Conservation (phyloP, 2,888 invertebrate genomes). For the Spisula solida region DNA sequence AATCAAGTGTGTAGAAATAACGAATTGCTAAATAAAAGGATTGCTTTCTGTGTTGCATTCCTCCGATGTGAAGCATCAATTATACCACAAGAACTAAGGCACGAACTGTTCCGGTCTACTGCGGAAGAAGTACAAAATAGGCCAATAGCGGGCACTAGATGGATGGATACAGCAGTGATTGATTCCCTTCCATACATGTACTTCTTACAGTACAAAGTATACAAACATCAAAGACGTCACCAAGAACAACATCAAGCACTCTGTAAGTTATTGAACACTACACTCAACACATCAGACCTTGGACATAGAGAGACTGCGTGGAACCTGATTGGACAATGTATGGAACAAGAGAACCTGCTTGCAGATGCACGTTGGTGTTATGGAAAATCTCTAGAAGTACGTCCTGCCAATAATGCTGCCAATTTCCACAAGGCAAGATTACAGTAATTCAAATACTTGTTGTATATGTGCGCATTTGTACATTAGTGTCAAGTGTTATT, state of each 20-base stretch:
- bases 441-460: neutral
- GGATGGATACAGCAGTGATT: neutral
- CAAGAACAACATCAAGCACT: neutral
- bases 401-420: slow-evolving; percentile 26
- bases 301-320: slow-evolving; percentile 15
- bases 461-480: too few relatives aligned
- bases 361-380: neutral
- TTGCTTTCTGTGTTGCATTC: neutral
- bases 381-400: slow-evolving; percentile 15
- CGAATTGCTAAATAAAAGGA: neutral
- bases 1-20: neutral
- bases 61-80: neutral
- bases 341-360: slow-evolving; percentile 14
- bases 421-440: slow-evolving; percentile 9
- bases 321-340: slow-evolving; percentile 26
- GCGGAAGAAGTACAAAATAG: neutral
- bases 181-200: slow-evolving; percentile 23
- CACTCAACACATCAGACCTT: neutral
- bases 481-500: too few relatives aligned
- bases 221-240: neutral
- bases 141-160: neutral
- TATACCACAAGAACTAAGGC: neutral
- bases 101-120: slow-evolving; percentile 6
- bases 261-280: neutral
- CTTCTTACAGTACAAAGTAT: slow-evolving; percentile 17